Evolutionary conservation across 2,797 vertebrate genomes (phyloP).

Genomic region (Streptopelia turtur): DNA sequence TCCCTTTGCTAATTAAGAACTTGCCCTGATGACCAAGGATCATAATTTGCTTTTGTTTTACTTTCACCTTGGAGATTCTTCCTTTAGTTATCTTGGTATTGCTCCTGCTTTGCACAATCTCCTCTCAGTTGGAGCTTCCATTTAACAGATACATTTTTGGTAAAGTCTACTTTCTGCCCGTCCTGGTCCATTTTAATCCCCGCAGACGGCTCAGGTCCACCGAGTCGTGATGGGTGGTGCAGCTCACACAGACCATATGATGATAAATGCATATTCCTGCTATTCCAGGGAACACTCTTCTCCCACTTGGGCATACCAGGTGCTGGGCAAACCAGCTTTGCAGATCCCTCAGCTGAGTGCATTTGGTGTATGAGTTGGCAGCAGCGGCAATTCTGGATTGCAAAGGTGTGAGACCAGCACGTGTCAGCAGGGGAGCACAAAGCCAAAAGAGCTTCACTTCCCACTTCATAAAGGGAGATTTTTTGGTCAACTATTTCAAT

Average conservation of each 20-base stretch:
- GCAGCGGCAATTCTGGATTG: neutral
- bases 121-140: neutral
- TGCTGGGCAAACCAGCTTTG: neutral
- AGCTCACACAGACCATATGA: neutral
- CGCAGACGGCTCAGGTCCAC: neutral
- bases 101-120: neutral
- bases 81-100: neutral
- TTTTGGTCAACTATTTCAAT: neutral
- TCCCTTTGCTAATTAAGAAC: neutral
- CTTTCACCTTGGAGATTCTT: neutral
- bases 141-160: neutral
- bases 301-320: accelerated
- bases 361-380: neutral
- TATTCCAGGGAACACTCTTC: neutral
- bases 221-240: too few species aligned
- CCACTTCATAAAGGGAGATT: neutral
- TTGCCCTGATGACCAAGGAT: neutral
- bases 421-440: neutral
- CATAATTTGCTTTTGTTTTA: neutral
- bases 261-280: neutral
- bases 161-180: neutral
- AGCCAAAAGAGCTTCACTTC: neutral
- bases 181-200: neutral
- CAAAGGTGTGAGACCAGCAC: neutral
- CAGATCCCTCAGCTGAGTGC: neutral